Evolutionary conservation across 2,888 invertebrate species (phyloP), one percentile per base, ranked within the genome.

Genomic region (Sialis lutaria): DNA sequence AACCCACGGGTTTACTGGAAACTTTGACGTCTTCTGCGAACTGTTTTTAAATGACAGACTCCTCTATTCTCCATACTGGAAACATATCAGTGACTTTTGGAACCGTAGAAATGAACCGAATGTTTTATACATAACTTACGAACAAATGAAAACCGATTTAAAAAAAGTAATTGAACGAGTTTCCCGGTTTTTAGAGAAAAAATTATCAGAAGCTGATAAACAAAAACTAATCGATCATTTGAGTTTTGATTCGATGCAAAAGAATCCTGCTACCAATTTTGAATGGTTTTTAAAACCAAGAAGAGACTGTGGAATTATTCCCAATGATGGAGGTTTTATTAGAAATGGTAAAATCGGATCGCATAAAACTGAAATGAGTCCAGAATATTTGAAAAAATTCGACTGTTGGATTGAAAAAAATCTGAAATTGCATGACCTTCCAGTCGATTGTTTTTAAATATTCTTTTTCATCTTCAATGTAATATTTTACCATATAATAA

Each of bases 171-270:
- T 74, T 7, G 55, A 55, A 40, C 58, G 60, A 44, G 61, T 69
- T 6, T 65, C 67, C 1, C 49, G 57, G 8, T 73, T 72, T 51
- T 54, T 72, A 10, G 61, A 60, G 3, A 63, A 60, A 45, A 47
- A 50, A 50, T 58, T 62, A 35, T 56, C 54, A 1, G 56, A 61
- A 2, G 60, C 64, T 2, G 57, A 67, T 42, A 54, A 67, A 31
- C 52, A 57, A 5, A 49, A 50, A 1, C 60, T 75, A n/a, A 55
- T 58, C 34, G 53, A 64, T 2, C 71, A 72, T 56, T 64, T 73
- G 51, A 67, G 67, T 47, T 75, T 75, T 55, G 58, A 61, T n/a
- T 64, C 57, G 44, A 73, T 73, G 73, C 66, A 65, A 53, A 55
- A 59, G 10, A 72, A 73, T 56, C 60, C 62, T 13, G 59, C 62